Conservation (phyloP, 2,113 vertebrate genomes). For the Puma concolor region DNA sequence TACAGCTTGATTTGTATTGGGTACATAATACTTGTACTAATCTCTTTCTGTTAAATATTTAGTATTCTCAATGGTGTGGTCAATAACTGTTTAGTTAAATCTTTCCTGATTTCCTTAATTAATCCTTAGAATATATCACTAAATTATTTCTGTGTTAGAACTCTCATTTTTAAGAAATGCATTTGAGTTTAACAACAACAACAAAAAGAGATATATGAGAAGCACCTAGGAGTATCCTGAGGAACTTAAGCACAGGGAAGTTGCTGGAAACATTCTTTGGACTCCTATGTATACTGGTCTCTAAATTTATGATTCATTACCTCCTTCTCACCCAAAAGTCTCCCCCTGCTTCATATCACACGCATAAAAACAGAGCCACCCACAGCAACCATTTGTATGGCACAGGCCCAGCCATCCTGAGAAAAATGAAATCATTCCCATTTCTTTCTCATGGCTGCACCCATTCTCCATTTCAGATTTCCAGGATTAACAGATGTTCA, state of each 20-base stretch:
- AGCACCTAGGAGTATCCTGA: background rate
- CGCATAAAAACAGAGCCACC: background rate
- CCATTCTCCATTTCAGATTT: background rate
- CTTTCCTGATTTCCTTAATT: background rate
- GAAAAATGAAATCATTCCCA: background rate
- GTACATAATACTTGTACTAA: background rate
- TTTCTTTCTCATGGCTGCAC: background rate
- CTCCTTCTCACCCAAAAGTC: background rate
- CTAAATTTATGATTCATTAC: background rate
- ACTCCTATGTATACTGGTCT: background rate
- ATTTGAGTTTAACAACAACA: background rate
- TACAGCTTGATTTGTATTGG: background rate
- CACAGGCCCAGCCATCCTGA: background rate
- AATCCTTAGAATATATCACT: background rate
- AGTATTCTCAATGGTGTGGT: background rate
- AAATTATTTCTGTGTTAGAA: background rate
- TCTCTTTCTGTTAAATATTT: background rate
- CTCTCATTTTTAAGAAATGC: background rate
- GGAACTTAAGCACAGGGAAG: background rate
- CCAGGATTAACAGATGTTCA: background rate
- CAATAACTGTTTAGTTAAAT: background rate
- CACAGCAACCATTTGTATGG: background rate
- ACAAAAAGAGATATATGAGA: background rate
- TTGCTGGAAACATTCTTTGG: background rate
- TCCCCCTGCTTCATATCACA: background rate